Evolutionary conservation across 1,140 invertebrate species (phyloP), one percentile per base, ranked within the genome.

Genomic region (Ylistrum balloti): DNA sequence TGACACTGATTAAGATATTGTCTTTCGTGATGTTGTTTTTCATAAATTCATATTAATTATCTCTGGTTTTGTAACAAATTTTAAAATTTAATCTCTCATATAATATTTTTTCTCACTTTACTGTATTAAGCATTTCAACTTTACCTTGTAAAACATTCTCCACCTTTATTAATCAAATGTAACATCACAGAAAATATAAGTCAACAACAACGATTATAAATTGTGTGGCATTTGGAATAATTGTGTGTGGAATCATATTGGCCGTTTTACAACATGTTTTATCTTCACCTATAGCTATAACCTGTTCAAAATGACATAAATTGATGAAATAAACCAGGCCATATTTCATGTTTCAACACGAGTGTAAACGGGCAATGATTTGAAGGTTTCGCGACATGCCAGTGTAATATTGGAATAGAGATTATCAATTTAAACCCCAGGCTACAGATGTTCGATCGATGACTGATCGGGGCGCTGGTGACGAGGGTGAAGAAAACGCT

Each of bases 301-400:
- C 22, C 20, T 5, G 20, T 28, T n/a, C 56, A n/a, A 74, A 11
- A 7, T 74, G 56, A 74, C 56, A 74, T 0, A 11, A 74, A 28
- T n/a, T 74, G 56, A 74, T 74, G 56, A n/a, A 74, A 74, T 74
- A 74, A 45, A 45, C 41, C 41, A 17, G 41, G 41, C 41, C 41
- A 45, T 45, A 45, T 45, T 45, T 45, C 41, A 45, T 9, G 41
- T 45, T 45, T 45, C 10, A 45, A 45, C 0, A 45, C 20, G 41
- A 45, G 41, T 13, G 41, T 45, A 45, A 74, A 74, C 56, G 56
- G n/a, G 22, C 56, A 74, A 74, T 74, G 17, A 74, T 74, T 74
- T 28, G 56, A 74, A 45, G 20, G 56, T 74, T 74, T 74, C 11
- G n/a, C n/a, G 56, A 74, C 56, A 74, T 74, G 56, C n/a, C 56